phyloP scores from a whole-genome alignment of 2,113 vertebrate species.

The Panthera uncia region DNA sequence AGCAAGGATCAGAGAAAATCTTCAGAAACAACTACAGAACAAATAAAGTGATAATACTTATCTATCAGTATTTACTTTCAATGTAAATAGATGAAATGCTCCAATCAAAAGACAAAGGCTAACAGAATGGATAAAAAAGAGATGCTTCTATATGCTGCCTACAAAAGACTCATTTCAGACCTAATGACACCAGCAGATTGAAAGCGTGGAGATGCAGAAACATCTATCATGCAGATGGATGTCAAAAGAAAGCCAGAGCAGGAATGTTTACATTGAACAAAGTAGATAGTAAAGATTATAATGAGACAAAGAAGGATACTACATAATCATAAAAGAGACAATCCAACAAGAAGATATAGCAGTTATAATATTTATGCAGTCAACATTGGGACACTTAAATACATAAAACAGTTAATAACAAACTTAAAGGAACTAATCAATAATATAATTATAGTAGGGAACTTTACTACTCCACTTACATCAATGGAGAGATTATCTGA shows the following conservation, averaged over 20 bases:
- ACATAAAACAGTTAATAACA: neutral
- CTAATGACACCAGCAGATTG: neutral
- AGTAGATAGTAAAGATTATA: neutral
- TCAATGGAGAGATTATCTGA: neutral
- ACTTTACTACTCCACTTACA: neutral
- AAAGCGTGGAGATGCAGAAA: neutral
- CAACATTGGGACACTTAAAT: neutral
- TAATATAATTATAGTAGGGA: neutral
- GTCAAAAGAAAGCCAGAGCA: neutral
- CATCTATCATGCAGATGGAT: neutral
- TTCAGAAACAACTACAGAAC: neutral
- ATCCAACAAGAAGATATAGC: neutral
- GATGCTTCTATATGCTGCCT: neutral
- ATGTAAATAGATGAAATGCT: neutral
- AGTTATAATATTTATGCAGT: neutral
- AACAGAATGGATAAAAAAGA: neutral
- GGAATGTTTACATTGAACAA: neutral
- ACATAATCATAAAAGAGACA: neutral
- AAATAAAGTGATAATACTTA: neutral
- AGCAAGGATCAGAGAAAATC: neutral
- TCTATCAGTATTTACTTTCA: neutral
- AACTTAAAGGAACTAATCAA: neutral
- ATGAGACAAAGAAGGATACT: neutral
- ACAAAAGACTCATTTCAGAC: neutral
- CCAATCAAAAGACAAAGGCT: neutral